A percentile compares a stretch with the other conserved stretches of the same genome.
These are phyloP conservation scores for Drosophila bocqueti DNA, from an alignment of 1,140 invertebrate species.

Conservation along the genomic window DNA sequence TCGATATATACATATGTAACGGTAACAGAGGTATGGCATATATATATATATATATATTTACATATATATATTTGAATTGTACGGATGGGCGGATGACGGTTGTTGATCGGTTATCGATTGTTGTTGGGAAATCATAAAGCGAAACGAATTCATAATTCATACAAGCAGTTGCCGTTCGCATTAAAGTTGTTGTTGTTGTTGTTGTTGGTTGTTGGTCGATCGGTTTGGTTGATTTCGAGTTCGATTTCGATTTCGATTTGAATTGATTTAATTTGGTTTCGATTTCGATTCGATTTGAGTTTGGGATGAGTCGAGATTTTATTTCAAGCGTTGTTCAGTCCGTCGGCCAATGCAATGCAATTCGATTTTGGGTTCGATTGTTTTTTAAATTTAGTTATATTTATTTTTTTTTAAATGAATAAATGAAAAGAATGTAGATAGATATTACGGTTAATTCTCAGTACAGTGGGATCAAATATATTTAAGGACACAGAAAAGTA, in stretches of 20 bases:
- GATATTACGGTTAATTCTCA: constrained; percentile 63
- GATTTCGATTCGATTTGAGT: constrained; percentile 17
- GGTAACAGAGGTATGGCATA: constrained; percentile 51
- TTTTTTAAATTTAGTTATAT: constrained; percentile 18
- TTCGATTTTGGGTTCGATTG: constrained; percentile 25
- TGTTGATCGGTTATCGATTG: constrained; percentile 64
- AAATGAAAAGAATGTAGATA: constrained; percentile 74
- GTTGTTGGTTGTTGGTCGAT: constrained; percentile 62
- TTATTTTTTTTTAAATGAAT: constrained; percentile 1
- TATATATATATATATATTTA: constrained; percentile 42
- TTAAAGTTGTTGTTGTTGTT: constrained; percentile 67
- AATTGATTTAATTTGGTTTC: constrained; percentile 16
- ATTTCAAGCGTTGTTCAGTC: constrained; percentile 50
- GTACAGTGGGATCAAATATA: constrained; percentile 39
- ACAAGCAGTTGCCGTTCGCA: constrained; percentile 79
- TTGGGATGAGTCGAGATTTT: constrained; percentile 30
- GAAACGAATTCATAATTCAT: constrained; percentile 72
- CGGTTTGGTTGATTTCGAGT: constrained; percentile 38
- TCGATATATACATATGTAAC: constrained; percentile 67
- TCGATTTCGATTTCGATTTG: constrained; percentile 24
- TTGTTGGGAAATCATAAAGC: constrained; percentile 71
- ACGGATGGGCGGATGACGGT: constrained; percentile 53
- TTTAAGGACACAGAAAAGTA: constrained; percentile 56
- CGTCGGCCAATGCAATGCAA: constrained; percentile 65
- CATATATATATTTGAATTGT: constrained; percentile 49